Conservation (phyloP, 1,140 invertebrate species). For the Pectinophora gossypiella region DNA sequence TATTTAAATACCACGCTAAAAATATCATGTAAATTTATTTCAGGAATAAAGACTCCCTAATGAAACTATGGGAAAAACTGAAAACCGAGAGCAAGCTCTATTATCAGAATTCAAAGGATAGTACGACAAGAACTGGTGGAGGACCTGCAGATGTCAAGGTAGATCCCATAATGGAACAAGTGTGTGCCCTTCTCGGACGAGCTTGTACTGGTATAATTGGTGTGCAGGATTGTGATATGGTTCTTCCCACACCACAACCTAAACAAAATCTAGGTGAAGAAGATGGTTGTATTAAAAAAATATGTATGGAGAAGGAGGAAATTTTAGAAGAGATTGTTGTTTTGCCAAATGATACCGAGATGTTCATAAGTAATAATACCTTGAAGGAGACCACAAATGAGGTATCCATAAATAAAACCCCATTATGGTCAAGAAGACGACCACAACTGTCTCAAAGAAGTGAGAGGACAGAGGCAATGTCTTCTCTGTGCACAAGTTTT, state of each 20-base stretch:
- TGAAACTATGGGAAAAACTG: conserved; percentile 9
- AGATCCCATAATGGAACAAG: no score
- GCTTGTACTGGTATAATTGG: conserved; percentile 8
- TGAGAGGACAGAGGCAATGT: background rate
- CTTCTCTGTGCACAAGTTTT: background rate
- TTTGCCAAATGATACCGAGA: background rate
- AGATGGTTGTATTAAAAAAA: background rate
- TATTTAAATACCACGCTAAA: no score
- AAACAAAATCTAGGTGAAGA: background rate
- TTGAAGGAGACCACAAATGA: background rate
- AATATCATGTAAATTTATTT: no score
- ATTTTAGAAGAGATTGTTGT: background rate
- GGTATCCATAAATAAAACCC: background rate
- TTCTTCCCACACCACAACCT: no score
- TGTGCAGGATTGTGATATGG: background rate
- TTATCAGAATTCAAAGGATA: background rate
- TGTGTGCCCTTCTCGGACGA: conserved; percentile 6
- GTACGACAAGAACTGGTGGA: background rate
- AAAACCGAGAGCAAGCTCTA: conserved; percentile 5
- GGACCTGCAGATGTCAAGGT: conserved; percentile 7
- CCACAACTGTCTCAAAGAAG: background rate
- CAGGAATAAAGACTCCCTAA: conserved; percentile 10
- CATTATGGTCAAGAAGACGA: background rate
- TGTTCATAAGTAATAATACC: background rate
- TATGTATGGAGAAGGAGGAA: background rate